A percentile compares a stretch with the other conserved stretches of the same genome.
Conservation (phyloP, 2,113 vertebrate species). For the Athene noctua region DNA sequence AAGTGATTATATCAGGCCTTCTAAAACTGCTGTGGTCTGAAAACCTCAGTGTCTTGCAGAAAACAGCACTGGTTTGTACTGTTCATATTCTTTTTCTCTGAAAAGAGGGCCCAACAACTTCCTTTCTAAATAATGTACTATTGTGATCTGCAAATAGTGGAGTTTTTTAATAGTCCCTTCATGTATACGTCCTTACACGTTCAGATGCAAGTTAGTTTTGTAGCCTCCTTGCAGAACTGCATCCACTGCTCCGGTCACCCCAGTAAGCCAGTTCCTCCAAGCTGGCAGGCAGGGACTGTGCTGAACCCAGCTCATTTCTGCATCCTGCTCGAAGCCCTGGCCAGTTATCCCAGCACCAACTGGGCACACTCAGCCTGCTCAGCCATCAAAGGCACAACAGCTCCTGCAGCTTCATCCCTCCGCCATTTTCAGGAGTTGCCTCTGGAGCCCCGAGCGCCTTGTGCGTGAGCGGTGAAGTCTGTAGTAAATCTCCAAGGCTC, state of each 20-base stretch:
- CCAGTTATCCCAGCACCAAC: background rate
- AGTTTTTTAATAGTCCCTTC: background rate
- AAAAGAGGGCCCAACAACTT: background rate
- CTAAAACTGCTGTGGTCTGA: background rate
- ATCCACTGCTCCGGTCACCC: fast-evolving
- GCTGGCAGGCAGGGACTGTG: background rate
- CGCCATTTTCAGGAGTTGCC: background rate
- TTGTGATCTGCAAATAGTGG: background rate
- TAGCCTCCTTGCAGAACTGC: background rate
- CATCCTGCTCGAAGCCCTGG: background rate
- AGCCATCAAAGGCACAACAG: background rate
- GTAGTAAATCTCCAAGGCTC: background rate
- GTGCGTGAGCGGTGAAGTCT: fast-evolving
- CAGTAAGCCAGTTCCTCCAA: background rate
- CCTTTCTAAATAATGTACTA: background rate
- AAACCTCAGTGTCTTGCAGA: background rate
- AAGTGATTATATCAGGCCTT: background rate
- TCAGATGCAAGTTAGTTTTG: background rate
- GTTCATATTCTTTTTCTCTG: background rate
- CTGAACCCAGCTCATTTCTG: fast-evolving
- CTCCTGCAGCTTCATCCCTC: background rate
- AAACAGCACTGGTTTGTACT: background rate
- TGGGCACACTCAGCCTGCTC: fast-evolving
- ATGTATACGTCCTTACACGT: fast-evolving
- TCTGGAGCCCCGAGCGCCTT: fast-evolving